Evolutionary conservation across 2,888 invertebrate genomes (phyloP).

Genomic region (Oxycera nigricornis): DNA sequence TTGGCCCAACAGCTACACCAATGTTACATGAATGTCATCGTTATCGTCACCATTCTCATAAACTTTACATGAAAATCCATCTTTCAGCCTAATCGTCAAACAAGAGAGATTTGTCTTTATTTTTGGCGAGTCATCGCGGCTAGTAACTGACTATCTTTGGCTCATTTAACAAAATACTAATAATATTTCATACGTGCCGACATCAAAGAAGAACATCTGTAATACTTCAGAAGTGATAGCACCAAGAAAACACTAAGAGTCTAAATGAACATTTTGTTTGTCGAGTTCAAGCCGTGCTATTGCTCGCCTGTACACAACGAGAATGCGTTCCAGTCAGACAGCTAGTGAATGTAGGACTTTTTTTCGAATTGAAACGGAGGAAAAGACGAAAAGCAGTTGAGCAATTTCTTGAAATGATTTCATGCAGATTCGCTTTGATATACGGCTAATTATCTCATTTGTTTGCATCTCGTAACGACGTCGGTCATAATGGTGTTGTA

Average conservation of each 20-base stretch:
- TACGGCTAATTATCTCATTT: conserved; percentile 43
- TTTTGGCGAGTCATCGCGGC: conserved; percentile 36
- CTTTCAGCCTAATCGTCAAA: conserved; percentile 3
- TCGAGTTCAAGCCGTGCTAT: conserved; percentile 9
- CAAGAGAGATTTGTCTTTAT: conserved; percentile 25
- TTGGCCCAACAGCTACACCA: not conserved
- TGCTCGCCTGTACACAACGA: not conserved
- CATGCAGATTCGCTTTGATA: conserved; percentile 40
- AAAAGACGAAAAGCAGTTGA: conserved; percentile 16
- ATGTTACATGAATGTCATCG: conserved; percentile 5
- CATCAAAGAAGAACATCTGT: conserved; percentile 42
- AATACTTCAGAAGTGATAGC: conserved; percentile 41
- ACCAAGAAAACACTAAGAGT: conserved; percentile 20
- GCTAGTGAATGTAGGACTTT: not conserved
- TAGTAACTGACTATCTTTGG: conserved; percentile 27
- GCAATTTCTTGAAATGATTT: conserved; percentile 40
- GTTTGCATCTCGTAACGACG: conserved; percentile 28
- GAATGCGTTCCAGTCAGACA: conserved; percentile 3
- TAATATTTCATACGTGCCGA: conserved; percentile 36
- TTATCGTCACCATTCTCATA: not conserved
- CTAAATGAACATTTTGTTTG: conserved; percentile 26
- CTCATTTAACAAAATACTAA: conserved; percentile 39
- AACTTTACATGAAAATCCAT: not conserved
- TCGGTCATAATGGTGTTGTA: no score
- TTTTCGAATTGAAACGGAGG: not conserved